These are phyloP conservation scores for Hippasteria phrygiana DNA, from an alignment of 53 echinoderm and acorn worm genomes.

Conservation along the genomic window DNA sequence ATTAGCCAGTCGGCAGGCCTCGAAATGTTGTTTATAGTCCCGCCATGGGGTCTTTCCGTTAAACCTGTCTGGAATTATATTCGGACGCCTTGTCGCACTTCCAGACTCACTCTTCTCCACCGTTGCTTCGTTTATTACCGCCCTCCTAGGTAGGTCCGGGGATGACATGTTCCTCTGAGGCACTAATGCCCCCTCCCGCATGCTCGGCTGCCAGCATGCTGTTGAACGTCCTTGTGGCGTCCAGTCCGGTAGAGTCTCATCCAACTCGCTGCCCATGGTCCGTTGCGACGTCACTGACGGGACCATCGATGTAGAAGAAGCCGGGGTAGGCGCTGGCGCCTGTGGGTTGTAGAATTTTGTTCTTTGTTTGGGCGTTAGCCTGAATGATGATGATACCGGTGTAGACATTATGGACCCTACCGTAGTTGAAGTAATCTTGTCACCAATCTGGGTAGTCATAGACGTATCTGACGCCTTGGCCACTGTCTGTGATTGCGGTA, in stretches of 20 bases:
- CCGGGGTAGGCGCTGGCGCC: neutral
- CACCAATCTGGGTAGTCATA: too few species aligned
- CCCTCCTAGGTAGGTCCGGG: neutral
- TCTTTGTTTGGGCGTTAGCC: neutral
- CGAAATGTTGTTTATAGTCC: constrained; percentile 21
- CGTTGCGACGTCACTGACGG: neutral
- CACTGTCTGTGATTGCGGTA: too few species aligned
- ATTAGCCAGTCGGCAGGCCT: neutral
- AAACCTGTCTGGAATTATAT: constrained; percentile 41
- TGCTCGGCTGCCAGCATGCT: neutral
- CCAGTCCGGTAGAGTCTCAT: neutral
- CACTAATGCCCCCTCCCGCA: neutral
- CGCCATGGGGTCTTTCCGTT: constrained; percentile 28
- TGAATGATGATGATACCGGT: neutral
- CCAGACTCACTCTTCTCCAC: neutral
- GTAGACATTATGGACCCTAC: neutral
- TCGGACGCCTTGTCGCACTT: constrained; percentile 13
- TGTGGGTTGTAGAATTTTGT: neutral
- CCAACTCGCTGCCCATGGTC: neutral
- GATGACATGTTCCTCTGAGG: too few species aligned
- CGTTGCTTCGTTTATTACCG: neutral
- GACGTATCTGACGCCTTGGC: too few species aligned
- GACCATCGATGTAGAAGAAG: neutral
- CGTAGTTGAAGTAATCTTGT: neutral
- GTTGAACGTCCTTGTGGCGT: neutral